Base-by-base conservation (phyloP, 1,140 invertebrate genomes). In the Phymastichus coffea region DNA sequence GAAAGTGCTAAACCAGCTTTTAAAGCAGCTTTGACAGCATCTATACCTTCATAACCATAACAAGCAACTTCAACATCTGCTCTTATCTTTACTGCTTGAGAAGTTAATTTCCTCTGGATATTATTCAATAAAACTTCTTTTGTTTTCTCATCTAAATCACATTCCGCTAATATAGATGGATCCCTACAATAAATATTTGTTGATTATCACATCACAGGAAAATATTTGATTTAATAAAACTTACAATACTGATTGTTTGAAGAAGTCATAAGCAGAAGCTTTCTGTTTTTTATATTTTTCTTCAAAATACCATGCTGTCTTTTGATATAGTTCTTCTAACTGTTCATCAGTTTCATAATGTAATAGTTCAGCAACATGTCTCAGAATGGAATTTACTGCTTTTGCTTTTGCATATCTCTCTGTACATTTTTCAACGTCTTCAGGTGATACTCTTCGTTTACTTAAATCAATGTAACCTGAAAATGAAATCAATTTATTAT, bases 271-370 rank as follows among this genome's bases (percentile, higher is more conserved):
- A 43, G 95, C 93, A 35, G 92, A 94, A 19, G 90, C 90, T 64
- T 84, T 83, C 10, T 87, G 85, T 75, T 95, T 98, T 73, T 97
- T 98, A 71, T 93, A 92, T 79, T 99, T 99, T 68, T 94, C 91
- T 79, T 99, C 98, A 83, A 99, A 99, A 75, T 90, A 84, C 98
- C 98, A 99, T 1, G 97, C 97, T n/a, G 97, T 99, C 71, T 95
- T 95, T 66, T 91, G 87, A 77, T 99, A 99, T 0, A 99, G 80
- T 60, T 98, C 92, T 72, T 99, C 97, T 33, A 99, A 77, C 73
- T 99, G 90, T 65, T 94, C 90, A 74, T 98, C 92, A 56, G 81
- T 89, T 68, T 93, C 89, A 75, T 95, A 99, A 61, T 91, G 87
- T 4, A 99, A 80, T 30, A 99, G 85, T 79, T 98, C 96, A 6